Percentiles rank a stretch among this genome's conserved stretches.
phyloP scores from a whole-genome alignment of 1,140 invertebrate species.

The Cylas formicarius region DNA sequence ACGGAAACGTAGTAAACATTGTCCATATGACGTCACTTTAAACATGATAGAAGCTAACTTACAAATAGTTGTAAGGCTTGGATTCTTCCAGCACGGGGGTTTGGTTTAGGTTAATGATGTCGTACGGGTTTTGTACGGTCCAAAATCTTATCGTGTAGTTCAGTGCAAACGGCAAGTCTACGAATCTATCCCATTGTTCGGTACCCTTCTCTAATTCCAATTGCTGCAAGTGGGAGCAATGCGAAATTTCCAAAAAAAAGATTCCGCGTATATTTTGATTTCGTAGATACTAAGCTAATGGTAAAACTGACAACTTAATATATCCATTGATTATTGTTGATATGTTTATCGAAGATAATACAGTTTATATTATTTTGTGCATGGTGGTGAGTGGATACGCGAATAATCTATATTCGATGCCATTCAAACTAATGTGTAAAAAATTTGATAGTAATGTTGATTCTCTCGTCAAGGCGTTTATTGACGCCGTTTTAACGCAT shows the following conservation, averaged over 20 bases:
- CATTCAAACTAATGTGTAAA: too few relatives aligned
- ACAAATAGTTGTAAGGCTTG: slow-evolving; percentile 59
- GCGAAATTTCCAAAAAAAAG: too few relatives aligned
- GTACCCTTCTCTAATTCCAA: slow-evolving; percentile 44
- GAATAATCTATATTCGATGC: too few relatives aligned
- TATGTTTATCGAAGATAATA: not conserved
- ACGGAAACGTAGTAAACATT: too few relatives aligned
- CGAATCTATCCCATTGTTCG: slow-evolving; percentile 47
- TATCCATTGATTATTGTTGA: not conserved
- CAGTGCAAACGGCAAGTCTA: slow-evolving; percentile 47
- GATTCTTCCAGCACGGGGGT: slow-evolving; percentile 49
- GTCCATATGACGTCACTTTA: too few relatives aligned
- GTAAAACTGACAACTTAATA: not conserved
- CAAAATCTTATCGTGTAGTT: slow-evolving; percentile 61
- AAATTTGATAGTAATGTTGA: too few relatives aligned
- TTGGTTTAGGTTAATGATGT: slow-evolving; percentile 49
- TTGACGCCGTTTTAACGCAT: too few relatives aligned
- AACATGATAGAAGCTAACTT: slow-evolving; percentile 39
- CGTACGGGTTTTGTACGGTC: slow-evolving; percentile 58
- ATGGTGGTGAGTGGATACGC: too few relatives aligned
- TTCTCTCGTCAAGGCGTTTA: too few relatives aligned
- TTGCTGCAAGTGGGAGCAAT: too few relatives aligned
- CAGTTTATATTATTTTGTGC: not conserved
- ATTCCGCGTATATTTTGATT: too few relatives aligned
- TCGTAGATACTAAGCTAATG: not conserved